Percentiles rank a stretch among this genome's conserved stretches.
Evolutionary conservation across 1,140 invertebrate species (phyloP).

Genomic region (Hyphantria cunea): DNA sequence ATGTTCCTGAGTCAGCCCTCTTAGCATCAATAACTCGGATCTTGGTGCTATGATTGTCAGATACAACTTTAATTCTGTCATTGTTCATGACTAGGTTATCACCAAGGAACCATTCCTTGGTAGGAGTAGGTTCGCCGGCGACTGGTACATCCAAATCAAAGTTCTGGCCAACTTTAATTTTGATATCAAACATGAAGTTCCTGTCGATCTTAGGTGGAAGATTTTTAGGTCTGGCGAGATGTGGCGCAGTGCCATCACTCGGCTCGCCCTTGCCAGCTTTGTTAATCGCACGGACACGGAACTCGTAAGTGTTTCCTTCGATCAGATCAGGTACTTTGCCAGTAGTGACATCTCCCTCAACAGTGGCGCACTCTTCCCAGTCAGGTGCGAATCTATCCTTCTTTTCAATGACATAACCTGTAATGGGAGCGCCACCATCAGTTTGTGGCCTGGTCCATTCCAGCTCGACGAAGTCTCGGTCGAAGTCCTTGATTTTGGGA

Average conservation of each 20-base stretch:
- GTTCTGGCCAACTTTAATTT: constrained; percentile 94
- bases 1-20: constrained; percentile 93
- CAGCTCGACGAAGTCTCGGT: constrained; percentile 96
- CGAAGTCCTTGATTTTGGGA: constrained; percentile 95
- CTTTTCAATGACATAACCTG: constrained; percentile 97
- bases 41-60: constrained; percentile 94
- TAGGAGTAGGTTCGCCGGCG: constrained; percentile 95
- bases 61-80: constrained; percentile 92
- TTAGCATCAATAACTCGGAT: constrained; percentile 94
- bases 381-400: constrained; percentile 94
- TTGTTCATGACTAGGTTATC: constrained; percentile 90
- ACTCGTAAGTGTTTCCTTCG: constrained; percentile 96
- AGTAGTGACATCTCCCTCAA: constrained; percentile 91
- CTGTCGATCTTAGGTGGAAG: constrained; percentile 95
- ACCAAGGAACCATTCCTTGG: constrained; percentile 95
- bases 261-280: constrained; percentile 96
- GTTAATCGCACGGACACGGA: constrained; percentile 96
- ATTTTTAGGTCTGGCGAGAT: constrained; percentile 95
- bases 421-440: constrained; percentile 95
- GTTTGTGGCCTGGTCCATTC: constrained; percentile 93
- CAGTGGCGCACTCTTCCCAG: constrained; percentile 93
- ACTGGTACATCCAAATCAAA: constrained; percentile 97
- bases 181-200: constrained; percentile 96
- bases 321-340: constrained; percentile 94
- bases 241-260: constrained; percentile 93